phyloP scores from a whole-genome alignment of 2,797 vertebrate genomes.

The Karalla daura region DNA sequence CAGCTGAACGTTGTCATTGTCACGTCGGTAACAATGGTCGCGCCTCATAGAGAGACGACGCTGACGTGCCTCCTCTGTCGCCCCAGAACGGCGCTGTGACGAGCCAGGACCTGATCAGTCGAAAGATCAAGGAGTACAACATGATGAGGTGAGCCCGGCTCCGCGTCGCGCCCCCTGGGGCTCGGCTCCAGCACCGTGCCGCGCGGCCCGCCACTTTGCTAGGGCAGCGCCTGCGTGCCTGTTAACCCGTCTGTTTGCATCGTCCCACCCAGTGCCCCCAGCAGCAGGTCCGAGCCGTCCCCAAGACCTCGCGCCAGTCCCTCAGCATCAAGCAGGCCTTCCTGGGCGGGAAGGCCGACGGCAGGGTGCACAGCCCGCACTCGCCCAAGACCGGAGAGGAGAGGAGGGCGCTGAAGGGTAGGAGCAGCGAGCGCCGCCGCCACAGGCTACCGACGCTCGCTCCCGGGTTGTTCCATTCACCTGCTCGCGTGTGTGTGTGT shows the following conservation, averaged over 20 bases:
- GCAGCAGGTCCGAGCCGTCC: conserved; percentile 91
- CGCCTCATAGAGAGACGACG: too few species aligned
- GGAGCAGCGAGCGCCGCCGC: too few species aligned
- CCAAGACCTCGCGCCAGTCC: conserved; percentile 90
- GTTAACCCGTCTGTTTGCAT: conserved; percentile 7
- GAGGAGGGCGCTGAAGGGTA: conserved; percentile 90
- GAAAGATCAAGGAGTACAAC: conserved; percentile 96
- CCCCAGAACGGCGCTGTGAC: conserved; percentile 91
- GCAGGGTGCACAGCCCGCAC: conserved; percentile 88
- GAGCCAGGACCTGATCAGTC: conserved; percentile 95
- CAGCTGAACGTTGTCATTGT: too few species aligned
- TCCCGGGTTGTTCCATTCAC: too few species aligned
- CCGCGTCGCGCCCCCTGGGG: conserved; percentile 19
- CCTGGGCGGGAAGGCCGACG: conserved; percentile 87
- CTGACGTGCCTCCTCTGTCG: conserved; percentile 6
- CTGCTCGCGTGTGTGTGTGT: neutral
- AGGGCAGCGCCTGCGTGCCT: neutral
- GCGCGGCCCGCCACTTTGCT: neutral
- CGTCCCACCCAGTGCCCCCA: conserved; percentile 80
- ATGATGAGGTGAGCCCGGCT: conserved; percentile 90
- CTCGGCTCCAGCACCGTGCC: neutral
- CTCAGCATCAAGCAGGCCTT: conserved; percentile 92
- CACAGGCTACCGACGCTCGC: too few species aligned
- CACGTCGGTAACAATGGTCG: too few species aligned
- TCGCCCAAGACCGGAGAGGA: conserved; percentile 92